Evolutionary conservation across 2,888 invertebrate species (phyloP), one percentile per base, ranked within the genome.

Genomic region (Diaphora mendica): DNA sequence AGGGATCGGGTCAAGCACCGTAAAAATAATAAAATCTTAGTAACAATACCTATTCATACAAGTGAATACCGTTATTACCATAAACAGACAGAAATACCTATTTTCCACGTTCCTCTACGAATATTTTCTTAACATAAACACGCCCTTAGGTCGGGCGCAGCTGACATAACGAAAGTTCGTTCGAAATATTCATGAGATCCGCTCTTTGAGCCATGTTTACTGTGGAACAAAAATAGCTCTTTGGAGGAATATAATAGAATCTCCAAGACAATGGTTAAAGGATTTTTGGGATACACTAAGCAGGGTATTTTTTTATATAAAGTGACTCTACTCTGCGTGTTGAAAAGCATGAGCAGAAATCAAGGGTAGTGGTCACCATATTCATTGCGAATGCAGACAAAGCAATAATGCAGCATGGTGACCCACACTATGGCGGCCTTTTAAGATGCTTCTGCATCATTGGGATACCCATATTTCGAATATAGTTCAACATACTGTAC

Each of bases 101-200:
- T 65, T 55, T 35, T 55, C 48, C 20, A 20, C 55, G 71, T 55
- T 33, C 9, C 51, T n/a, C 51, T 48, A 7, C 35, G 26, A 51
- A 55, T 39, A 39, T 68, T 71, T 66, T 26, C 64, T 71, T 51
- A 15, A 23, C 65, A 71, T 55, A 71, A 71, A 71, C 23, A 71
- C 39, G 30, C 13, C 33, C 11, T 66, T 71, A 39, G 48, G 51
- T 26, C 64, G 71, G 13, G 30, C 71, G 20, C 65, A 71, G 65
- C 65, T 71, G 65, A 65, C 51, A 35, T 26, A 11, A 51, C 33
- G 35, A 35, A 68, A 65, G 39, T 51, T 23, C 51, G 64, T 55
- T 39, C 39, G 20, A 65, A 42, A 65, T 71, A 71, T 71, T 71
- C 71, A 71, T 66, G 71, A 71, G 71, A 55, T 17, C 20, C 15